phyloP scores from a whole-genome alignment of 2,888 invertebrate genomes.

The Clivina fossor region DNA sequence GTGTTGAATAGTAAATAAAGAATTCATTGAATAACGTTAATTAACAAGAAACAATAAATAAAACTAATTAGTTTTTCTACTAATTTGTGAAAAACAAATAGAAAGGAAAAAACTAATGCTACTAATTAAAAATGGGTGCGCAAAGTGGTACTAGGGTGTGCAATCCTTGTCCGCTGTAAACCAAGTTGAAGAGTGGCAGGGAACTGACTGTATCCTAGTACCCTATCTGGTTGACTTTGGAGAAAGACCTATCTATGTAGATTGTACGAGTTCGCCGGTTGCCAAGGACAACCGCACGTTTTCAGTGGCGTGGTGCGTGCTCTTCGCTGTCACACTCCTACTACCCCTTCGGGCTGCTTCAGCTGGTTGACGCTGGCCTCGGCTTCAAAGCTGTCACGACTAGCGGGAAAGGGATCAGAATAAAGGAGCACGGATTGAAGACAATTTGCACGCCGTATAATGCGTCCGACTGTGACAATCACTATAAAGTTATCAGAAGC shows the following conservation, averaged over 20 bases:
- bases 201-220: not conserved
- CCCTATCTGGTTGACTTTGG: conserved; percentile 36
- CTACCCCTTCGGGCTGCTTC: not conserved
- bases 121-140: too few relatives aligned
- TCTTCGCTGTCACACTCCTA: not conserved
- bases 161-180: too few relatives aligned
- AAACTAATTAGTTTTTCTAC: too few relatives aligned
- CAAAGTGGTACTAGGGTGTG: too few relatives aligned
- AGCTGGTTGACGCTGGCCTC: not conserved
- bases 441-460: conserved; percentile 35
- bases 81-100: too few relatives aligned
- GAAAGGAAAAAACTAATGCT: too few relatives aligned
- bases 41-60: too few relatives aligned
- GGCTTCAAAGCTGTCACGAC: conserved; percentile 8
- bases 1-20: too few relatives aligned
- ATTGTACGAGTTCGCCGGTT: conserved; percentile 42
- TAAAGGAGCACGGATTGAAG: conserved; percentile 32
- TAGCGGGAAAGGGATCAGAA: too few relatives aligned
- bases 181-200: too few relatives aligned
- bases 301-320: conserved; percentile 39
- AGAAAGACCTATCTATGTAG: conserved; percentile 42
- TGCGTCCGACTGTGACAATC: conserved; percentile 32
- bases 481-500: conserved; percentile 33
- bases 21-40: too few relatives aligned
- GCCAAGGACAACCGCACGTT: conserved; percentile 44